A percentile compares a stretch with the other conserved stretches of the same genome.
phyloP scores from a whole-genome alignment of 1,140 invertebrate species.

The Acyrthosiphon pisum region DNA sequence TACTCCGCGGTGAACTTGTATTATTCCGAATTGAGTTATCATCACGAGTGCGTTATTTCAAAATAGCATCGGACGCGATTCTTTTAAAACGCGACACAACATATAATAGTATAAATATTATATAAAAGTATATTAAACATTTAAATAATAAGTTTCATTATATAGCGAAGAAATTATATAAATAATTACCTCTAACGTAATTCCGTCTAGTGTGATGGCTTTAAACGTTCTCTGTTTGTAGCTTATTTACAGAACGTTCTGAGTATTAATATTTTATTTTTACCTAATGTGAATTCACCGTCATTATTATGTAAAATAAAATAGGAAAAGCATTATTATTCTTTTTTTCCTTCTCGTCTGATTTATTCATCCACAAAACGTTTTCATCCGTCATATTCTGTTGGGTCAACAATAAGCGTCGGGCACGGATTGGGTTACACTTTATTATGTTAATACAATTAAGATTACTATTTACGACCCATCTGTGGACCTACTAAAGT shows the following conservation, averaged over 20 bases:
- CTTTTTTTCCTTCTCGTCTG: background rate
- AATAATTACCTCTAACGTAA: background rate
- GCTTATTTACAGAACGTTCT: background rate
- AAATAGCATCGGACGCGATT: background rate
- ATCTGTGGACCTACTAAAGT: background rate
- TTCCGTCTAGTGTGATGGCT: background rate
- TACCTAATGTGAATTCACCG: background rate
- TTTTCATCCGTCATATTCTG: background rate
- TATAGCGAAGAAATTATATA: background rate
- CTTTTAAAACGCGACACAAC: background rate
- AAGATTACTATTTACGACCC: background rate
- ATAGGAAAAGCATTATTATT: background rate
- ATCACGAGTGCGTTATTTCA: background rate
- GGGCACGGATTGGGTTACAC: background rate
- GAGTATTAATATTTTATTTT: background rate
- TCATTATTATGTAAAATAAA: background rate
- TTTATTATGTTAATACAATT: background rate
- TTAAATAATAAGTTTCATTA: background rate
- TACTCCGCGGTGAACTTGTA: background rate
- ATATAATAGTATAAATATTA: background rate
- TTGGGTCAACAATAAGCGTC: background rate
- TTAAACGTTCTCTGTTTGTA: background rate
- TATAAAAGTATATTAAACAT: background rate
- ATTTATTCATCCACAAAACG: background rate
- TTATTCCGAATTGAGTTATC: background rate